A percentile compares a stretch with the other conserved stretches of the same genome.
Evolutionary conservation across 2,797 vertebrate species (phyloP).

Genomic region (Onychomys arenicola): DNA sequence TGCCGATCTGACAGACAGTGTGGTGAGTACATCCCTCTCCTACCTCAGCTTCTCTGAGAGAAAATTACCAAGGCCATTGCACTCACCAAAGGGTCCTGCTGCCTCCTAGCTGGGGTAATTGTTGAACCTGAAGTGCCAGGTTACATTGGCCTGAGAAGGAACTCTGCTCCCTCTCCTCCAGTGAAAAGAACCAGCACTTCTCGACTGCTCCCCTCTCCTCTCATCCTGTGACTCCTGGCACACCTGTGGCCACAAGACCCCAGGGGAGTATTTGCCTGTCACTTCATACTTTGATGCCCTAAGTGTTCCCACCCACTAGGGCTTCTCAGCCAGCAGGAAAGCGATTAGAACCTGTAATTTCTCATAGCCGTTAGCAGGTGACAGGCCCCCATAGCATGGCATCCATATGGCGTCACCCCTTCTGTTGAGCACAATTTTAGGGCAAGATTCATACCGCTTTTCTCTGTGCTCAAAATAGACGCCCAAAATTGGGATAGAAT

Average conservation of each 20-base stretch:
- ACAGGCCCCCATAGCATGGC: slow-evolving; percentile 78
- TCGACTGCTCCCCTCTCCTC: not conserved
- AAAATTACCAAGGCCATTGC: not conserved
- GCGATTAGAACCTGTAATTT: slow-evolving; percentile 74
- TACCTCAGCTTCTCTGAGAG: not conserved
- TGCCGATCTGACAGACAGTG: too few species aligned
- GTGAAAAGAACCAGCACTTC: not conserved
- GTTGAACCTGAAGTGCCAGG: not conserved
- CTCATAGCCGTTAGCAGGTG: slow-evolving; percentile 75
- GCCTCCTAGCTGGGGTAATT: not conserved
- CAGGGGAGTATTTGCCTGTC: not conserved
- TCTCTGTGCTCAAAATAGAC: slow-evolving; percentile 87
- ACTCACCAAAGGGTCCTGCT: not conserved
- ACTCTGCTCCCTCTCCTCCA: not conserved
- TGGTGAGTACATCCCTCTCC: not conserved
- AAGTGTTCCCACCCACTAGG: not conserved
- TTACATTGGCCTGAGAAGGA: not conserved
- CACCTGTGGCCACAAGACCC: slow-evolving; percentile 56
- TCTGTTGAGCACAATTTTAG: slow-evolving; percentile 87
- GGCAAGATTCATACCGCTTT: slow-evolving; percentile 86
- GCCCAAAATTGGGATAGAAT: slow-evolving; percentile 87
- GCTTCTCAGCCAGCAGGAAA: slow-evolving; percentile 61
- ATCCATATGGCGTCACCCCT: slow-evolving; percentile 85
- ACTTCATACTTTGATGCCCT: not conserved
- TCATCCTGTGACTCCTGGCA: not conserved